A percentile compares a stretch with the other conserved stretches of the same genome.
Conservation (phyloP, 2,113 vertebrate species). For the Pagrus major region DNA sequence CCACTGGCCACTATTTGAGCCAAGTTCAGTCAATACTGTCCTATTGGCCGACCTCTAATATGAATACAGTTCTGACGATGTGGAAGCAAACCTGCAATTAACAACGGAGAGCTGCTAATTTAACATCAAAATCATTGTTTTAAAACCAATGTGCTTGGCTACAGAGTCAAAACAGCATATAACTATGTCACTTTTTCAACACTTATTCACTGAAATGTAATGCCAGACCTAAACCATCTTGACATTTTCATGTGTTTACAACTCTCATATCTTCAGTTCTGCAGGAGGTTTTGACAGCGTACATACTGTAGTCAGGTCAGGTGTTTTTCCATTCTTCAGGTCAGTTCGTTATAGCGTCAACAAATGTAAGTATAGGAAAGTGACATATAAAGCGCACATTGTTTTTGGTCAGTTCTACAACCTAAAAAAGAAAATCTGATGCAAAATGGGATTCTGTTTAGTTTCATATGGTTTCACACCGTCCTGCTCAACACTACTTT, state of each 20-base stretch:
- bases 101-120: neutral
- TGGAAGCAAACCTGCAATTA: neutral
- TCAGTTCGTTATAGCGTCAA: neutral
- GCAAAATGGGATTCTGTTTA: neutral
- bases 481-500: neutral
- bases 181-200: neutral
- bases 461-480: neutral
- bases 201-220: neutral
- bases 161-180: neutral
- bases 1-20: too few species aligned
- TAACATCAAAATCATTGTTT: neutral
- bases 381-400: neutral
- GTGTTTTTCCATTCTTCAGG: neutral
- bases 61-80: too few species aligned
- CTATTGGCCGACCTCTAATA: too few species aligned
- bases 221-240: neutral
- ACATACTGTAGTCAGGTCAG: neutral
- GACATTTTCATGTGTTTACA: neutral
- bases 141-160: too few species aligned
- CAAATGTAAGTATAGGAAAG: neutral
- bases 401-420: neutral
- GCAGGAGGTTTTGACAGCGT: neutral
- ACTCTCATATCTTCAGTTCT: neutral
- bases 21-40: too few species aligned
- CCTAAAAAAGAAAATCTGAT: neutral